These are phyloP conservation scores for Spodoptera frugiperda DNA, from an alignment of 1,140 invertebrate genomes.

Conservation along the genomic window DNA sequence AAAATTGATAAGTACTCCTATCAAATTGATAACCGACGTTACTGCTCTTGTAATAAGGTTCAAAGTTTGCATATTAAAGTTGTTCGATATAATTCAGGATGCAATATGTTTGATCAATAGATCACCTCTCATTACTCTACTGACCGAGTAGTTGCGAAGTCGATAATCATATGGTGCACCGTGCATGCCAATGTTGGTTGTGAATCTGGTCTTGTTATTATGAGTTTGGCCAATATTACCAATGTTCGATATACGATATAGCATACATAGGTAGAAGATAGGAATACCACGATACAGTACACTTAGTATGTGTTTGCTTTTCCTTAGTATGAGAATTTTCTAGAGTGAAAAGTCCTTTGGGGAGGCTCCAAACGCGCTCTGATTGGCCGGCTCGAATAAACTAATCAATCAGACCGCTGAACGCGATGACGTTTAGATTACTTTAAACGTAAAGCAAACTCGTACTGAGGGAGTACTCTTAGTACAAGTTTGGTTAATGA, in stretches of 20 bases:
- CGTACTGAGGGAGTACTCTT: too few relatives aligned
- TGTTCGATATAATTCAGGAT: conserved; percentile 13
- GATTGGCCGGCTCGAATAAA: too few relatives aligned
- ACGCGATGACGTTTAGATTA: too few relatives aligned
- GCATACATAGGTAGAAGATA: too few relatives aligned
- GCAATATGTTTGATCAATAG: conserved; percentile 55
- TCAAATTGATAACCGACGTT: background rate
- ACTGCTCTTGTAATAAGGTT: conserved; percentile 13
- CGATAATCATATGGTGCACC: conserved; percentile 62
- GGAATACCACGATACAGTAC: too few relatives aligned
- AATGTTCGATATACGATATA: background rate
- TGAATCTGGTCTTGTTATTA: conserved; percentile 21
- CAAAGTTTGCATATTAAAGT: conserved; percentile 12
- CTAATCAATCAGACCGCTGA: too few relatives aligned
- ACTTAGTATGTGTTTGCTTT: too few relatives aligned
- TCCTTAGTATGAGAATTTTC: too few relatives aligned
- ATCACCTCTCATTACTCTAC: conserved; percentile 61
- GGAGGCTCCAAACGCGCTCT: too few relatives aligned
- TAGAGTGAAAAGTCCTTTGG: too few relatives aligned
- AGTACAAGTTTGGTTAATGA: too few relatives aligned
- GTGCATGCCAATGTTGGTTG: conserved; percentile 39
- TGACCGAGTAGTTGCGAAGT: conserved; percentile 63
- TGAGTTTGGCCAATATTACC: conserved; percentile 9
- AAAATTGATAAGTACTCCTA: background rate
- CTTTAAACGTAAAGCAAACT: too few relatives aligned